Conservation (phyloP, 2,113 vertebrate species). For the Aldabrachelys gigantea region DNA sequence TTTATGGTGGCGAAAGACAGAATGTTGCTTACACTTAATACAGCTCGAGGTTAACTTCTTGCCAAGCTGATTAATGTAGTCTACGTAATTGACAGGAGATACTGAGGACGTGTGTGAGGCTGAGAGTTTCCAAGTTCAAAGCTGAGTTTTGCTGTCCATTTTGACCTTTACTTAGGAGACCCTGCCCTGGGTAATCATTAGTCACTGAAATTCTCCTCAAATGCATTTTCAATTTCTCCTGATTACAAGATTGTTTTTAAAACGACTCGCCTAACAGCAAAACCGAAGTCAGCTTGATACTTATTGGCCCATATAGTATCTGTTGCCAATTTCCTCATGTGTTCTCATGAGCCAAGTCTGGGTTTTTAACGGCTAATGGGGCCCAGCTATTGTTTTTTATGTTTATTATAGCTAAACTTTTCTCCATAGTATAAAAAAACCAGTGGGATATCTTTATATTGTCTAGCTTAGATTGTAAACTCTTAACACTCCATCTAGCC, state of each 20-base stretch:
- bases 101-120: not conserved
- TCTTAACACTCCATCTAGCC: not conserved
- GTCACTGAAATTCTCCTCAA: not conserved
- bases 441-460: not conserved
- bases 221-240: not conserved
- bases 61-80: not conserved
- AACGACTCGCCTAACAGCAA: not conserved
- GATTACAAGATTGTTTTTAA: not conserved
- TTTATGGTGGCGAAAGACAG: not conserved
- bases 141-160: not conserved
- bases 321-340: not conserved
- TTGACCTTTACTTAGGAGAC: not conserved
- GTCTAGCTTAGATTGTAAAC: not conserved
- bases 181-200: not conserved
- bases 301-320: not conserved
- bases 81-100: conserved; percentile 29
- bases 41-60: not conserved
- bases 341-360: not conserved
- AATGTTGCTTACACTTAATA: not conserved
- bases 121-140: not conserved
- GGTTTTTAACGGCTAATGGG: not conserved
- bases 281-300: not conserved
- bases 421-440: not conserved
- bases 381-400: not conserved
- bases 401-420: not conserved